These are phyloP conservation scores for Nasonia oneida DNA, from an alignment of 2,888 invertebrate genomes.

Conservation along the genomic window DNA sequence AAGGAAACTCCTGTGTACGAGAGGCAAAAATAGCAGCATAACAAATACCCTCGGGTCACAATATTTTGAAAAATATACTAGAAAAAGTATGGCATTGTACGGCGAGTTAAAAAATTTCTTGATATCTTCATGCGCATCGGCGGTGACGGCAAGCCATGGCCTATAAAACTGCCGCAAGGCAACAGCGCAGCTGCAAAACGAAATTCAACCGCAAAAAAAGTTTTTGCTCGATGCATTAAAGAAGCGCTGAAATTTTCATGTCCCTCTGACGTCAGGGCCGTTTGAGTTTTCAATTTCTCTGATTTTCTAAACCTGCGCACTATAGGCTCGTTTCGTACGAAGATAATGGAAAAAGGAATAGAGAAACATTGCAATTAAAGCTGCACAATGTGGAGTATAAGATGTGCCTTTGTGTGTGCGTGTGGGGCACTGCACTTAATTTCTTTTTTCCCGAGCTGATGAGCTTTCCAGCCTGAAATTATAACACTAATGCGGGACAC, in stretches of 20 bases:
- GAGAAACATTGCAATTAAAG: constrained; percentile 28
- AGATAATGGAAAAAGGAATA: background rate
- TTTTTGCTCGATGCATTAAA: background rate
- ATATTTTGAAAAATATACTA: too few species aligned
- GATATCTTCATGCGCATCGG: too few species aligned
- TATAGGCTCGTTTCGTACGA: background rate
- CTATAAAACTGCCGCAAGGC: background rate
- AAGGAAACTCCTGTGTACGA: too few species aligned
- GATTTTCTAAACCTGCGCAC: background rate
- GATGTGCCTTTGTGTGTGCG: background rate
- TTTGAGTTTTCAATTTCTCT: constrained; percentile 23
- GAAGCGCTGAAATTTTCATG: background rate
- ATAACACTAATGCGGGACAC: background rate
- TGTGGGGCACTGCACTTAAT: constrained; percentile 1
- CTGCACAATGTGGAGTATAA: background rate
- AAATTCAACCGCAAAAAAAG: background rate
- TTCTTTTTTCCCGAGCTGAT: background rate
- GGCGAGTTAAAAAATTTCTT: too few species aligned
- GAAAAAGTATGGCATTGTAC: too few species aligned
- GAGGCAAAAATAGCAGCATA: too few species aligned
- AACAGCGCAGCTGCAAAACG: background rate
- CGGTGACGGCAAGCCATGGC: too few species aligned
- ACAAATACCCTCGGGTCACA: too few species aligned
- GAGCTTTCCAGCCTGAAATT: background rate
- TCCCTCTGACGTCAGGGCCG: background rate